Base-by-base conservation (phyloP, 2,797 vertebrate species). In the Melanogrammus aeglefinus region DNA sequence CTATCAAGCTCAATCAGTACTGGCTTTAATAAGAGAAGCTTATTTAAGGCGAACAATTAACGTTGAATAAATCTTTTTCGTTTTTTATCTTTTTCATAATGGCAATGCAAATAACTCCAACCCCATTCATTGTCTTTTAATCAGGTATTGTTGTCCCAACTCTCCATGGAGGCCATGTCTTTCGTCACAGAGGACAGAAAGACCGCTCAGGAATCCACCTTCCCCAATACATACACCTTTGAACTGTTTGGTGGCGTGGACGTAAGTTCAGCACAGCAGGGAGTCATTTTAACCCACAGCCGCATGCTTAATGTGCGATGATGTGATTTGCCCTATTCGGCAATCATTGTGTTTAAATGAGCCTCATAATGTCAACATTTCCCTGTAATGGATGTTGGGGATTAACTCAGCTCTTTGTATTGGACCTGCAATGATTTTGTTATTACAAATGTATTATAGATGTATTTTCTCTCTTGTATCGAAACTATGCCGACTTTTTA, bases 121-220 rank as follows among this genome's bases (percentile, higher is more conserved):
- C 14, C 29, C 9, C 1, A 1, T 75, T 29, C 7, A 33, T 31
- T 73, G 51, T 81, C 44, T 44, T 77, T 1, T 80, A 51, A 74
- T 72, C 86, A 99, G 98, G 96, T 97, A 79, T 95, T 99, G 90
- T 97, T 97, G 83, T 97, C 98, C 27, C 95, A 99, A 57, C 96
- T 99, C 38, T 99, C 98, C 2, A 96, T 98, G 97, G 98, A 99
- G 91, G 97, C 97, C 78, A 98, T 99, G 97, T 95, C 96, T 76
- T 99, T 97, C 92, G 97, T 99, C 77, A 98, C 97, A 31, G 97
- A 99, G 90, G 97, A 99, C 84, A 90, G 96, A 87, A 99, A 97
- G 93, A 94, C 94, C 35, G 95, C 96, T 88, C 97, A 96, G 94
- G 96, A 97, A 93, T 96, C 95, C 86, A 96, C 94, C 84, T 97